Evolutionary conservation across 2,888 invertebrate species (phyloP).

Genomic region (Orthosia cruda): DNA sequence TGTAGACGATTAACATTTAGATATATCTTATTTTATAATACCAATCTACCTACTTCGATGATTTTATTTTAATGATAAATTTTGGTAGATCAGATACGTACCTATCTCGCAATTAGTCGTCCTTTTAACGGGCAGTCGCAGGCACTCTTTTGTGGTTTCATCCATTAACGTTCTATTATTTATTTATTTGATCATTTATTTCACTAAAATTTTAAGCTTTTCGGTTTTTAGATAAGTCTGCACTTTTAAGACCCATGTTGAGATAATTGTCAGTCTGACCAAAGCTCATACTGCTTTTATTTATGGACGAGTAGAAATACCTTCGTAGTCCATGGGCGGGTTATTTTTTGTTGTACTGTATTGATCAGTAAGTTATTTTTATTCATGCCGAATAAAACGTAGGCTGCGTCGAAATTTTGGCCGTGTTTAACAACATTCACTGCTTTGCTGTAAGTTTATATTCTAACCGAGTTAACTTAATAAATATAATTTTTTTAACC

Average conservation of each 20-base stretch:
- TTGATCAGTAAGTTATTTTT: constrained; percentile 1
- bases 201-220: constrained; percentile 13
- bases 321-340: neutral
- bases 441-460: neutral
- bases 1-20: constrained; percentile 12
- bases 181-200: constrained; percentile 43
- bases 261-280: constrained; percentile 2
- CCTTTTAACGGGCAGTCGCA: constrained; percentile 1
- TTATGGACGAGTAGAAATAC: neutral
- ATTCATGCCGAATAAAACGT: neutral
- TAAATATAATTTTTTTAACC: too few species aligned
- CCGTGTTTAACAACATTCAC: neutral
- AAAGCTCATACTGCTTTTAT: neutral
- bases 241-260: neutral
- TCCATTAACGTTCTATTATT: constrained; percentile 39
- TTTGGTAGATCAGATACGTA: neutral
- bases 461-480: neutral
- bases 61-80: constrained; percentile 15
- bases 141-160: constrained; percentile 40
- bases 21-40: neutral
- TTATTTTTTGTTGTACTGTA: neutral
- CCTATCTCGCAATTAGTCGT: constrained; percentile 12
- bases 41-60: constrained; percentile 3
- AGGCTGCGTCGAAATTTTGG: constrained; percentile 3
- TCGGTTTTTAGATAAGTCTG: neutral